Percentiles rank a stretch among this genome's conserved stretches.
Evolutionary conservation across 1,140 invertebrate species (phyloP).

Genomic region (Nautilus pompilius): DNA sequence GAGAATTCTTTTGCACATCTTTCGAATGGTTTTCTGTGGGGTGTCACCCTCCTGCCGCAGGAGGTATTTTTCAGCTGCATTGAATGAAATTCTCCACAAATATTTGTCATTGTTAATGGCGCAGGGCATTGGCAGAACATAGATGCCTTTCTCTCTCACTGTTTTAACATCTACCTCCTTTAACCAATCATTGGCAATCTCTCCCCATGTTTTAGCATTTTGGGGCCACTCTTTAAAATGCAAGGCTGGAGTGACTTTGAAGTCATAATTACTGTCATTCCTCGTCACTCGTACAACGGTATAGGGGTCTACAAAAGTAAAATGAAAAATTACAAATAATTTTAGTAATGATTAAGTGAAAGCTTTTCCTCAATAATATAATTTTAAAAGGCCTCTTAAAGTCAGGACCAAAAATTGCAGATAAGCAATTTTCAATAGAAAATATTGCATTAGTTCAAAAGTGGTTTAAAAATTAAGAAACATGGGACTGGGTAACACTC

Average conservation of each 20-base stretch:
- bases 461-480: no score
- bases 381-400: no score
- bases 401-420: no score
- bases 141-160: conserved; percentile 14
- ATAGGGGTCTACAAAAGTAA: conserved; percentile 17
- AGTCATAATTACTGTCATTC: conserved; percentile 6
- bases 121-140: conserved; percentile 12
- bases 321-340: neutral
- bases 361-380: no score
- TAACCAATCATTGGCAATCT: conserved; percentile 11
- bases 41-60: neutral
- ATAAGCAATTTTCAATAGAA: no score
- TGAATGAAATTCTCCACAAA: conserved; percentile 18
- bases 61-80: conserved; percentile 18
- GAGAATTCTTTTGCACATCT: conserved; percentile 13
- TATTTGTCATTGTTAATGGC: neutral
- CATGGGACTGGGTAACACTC: no score
- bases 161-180: conserved; percentile 9
- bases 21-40: neutral
- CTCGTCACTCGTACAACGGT: conserved; percentile 15
- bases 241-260: conserved; percentile 19
- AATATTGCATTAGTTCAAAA: no score
- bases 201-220: conserved; percentile 6
- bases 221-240: conserved; percentile 16
- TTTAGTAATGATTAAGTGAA: no score